A percentile compares a stretch with the other conserved stretches of the same genome.
Evolutionary conservation across 2,888 invertebrate species (phyloP).

Genomic region (Dusona sp.): DNA sequence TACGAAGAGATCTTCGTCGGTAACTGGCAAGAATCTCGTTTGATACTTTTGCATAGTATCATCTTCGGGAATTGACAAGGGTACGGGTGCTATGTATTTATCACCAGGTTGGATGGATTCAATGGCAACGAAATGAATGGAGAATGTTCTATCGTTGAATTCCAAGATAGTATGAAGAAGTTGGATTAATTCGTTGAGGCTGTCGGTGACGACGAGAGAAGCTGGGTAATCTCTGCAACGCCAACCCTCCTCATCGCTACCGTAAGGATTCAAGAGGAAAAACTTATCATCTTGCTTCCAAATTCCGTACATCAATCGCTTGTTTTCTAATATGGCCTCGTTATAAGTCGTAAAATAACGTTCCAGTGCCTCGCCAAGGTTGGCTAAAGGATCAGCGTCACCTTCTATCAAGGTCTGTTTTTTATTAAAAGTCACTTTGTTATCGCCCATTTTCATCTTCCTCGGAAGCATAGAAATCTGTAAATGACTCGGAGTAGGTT

Average conservation of each 20-base stretch:
- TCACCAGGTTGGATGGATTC: slow-evolving; percentile 75
- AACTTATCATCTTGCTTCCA: slow-evolving; percentile 77
- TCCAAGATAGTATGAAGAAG: slow-evolving; percentile 78
- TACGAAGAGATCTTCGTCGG: slow-evolving; percentile 76
- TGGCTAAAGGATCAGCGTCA: slow-evolving; percentile 78
- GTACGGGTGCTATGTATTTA: slow-evolving; percentile 67
- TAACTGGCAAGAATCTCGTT: slow-evolving; percentile 79
- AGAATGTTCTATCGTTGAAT: slow-evolving; percentile 77
- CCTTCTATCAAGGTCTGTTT: slow-evolving; percentile 75
- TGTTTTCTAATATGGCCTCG: slow-evolving; percentile 80
- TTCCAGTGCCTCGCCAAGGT: slow-evolving; percentile 81
- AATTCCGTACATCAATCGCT: slow-evolving; percentile 76
- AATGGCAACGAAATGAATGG: slow-evolving; percentile 76
- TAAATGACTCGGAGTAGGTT: slow-evolving; percentile 73
- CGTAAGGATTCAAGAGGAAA: slow-evolving; percentile 81
- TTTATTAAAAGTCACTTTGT: slow-evolving; percentile 72
- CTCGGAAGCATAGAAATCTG: slow-evolving; percentile 78
- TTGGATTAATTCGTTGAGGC: slow-evolving; percentile 76
- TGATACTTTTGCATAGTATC: slow-evolving; percentile 69
- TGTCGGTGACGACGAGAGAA: slow-evolving; percentile 75
- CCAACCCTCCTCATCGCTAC: slow-evolving; percentile 79
- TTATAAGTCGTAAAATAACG: slow-evolving; percentile 76
- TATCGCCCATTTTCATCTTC: slow-evolving; percentile 74
- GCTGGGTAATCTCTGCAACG: slow-evolving; percentile 74
- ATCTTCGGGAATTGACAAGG: slow-evolving; percentile 68